Percentiles rank a stretch among this genome's conserved stretches.
Conservation (phyloP, 2,797 vertebrate genomes). For the Mormyrops boulengeri region DNA sequence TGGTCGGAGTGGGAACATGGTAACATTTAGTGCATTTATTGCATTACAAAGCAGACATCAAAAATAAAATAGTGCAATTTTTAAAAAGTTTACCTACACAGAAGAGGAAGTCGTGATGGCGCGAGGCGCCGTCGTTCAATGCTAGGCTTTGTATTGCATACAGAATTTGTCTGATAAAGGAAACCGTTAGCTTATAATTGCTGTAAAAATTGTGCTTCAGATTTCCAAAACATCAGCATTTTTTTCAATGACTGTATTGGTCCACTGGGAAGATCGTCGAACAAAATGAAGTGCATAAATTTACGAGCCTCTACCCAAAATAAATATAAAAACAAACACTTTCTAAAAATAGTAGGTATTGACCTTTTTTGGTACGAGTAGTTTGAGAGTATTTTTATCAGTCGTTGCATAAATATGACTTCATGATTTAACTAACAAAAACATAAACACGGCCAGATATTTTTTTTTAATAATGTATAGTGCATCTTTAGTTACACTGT, state of each 20-base stretch:
- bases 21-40: constrained; percentile 75
- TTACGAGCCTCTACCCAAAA: constrained; percentile 24
- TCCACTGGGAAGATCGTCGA: constrained; percentile 60
- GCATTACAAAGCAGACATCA: constrained; percentile 72
- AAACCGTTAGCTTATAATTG: constrained; percentile 52
- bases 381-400: constrained; percentile 4
- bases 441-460: constrained; percentile 4
- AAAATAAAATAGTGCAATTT: constrained; percentile 67
- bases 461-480: not conserved
- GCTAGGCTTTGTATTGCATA: constrained; percentile 71
- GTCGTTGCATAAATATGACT: constrained; percentile 2
- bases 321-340: constrained; percentile 41
- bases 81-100: constrained; percentile 55
- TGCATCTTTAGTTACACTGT: not conserved
- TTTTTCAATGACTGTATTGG: constrained; percentile 57
- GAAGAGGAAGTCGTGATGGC: constrained; percentile 69
- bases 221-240: constrained; percentile 51
- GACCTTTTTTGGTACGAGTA: constrained; percentile 26
- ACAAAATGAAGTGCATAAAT: constrained; percentile 47
- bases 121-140: constrained; percentile 49
- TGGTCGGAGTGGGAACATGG: constrained; percentile 54
- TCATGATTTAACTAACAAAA: not conserved
- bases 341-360: constrained; percentile 28
- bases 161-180: constrained; percentile 61
- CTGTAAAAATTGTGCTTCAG: constrained; percentile 73